Evolutionary conservation across 2,888 invertebrate species (phyloP).

Genomic region (Acleris literana): DNA sequence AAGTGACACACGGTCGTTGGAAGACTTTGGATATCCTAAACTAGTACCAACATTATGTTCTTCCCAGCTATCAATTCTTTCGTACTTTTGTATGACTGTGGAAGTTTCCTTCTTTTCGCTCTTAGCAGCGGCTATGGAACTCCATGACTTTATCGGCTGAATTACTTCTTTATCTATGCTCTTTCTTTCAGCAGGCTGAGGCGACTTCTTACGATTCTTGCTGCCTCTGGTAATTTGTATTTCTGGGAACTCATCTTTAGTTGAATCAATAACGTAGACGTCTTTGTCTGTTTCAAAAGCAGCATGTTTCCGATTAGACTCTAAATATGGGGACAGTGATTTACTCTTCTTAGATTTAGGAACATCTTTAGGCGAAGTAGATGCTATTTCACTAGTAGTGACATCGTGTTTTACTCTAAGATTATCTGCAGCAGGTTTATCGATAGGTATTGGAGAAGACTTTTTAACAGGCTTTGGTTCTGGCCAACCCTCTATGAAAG

Average conservation of each 20-base stretch:
- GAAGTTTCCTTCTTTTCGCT: constrained; percentile 50
- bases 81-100: constrained; percentile 15
- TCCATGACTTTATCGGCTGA: constrained; percentile 78
- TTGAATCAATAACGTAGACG: constrained; percentile 74
- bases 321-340: constrained; percentile 61
- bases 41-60: constrained; percentile 34
- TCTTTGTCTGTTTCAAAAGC: constrained; percentile 58
- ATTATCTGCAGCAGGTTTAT: constrained; percentile 14
- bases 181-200: constrained; percentile 55
- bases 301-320: constrained; percentile 52
- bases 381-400: constrained; percentile 43
- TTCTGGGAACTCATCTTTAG: constrained; percentile 75
- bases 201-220: constrained; percentile 67
- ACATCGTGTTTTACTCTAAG: constrained; percentile 36
- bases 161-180: constrained; percentile 47
- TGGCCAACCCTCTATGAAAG: constrained; percentile 43
- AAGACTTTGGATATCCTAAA: constrained; percentile 51
- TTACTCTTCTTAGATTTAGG: constrained; percentile 64
- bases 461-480: constrained; percentile 44
- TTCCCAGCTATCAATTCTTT: constrained; percentile 26
- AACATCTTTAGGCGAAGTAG: constrained; percentile 50
- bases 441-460: constrained; percentile 21
- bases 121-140: constrained; percentile 76
- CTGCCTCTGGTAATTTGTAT: constrained; percentile 72
- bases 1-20: constrained; percentile 53